Evolutionary conservation across 2,888 invertebrate genomes (phyloP).

Genomic region (Catocala sponsa): DNA sequence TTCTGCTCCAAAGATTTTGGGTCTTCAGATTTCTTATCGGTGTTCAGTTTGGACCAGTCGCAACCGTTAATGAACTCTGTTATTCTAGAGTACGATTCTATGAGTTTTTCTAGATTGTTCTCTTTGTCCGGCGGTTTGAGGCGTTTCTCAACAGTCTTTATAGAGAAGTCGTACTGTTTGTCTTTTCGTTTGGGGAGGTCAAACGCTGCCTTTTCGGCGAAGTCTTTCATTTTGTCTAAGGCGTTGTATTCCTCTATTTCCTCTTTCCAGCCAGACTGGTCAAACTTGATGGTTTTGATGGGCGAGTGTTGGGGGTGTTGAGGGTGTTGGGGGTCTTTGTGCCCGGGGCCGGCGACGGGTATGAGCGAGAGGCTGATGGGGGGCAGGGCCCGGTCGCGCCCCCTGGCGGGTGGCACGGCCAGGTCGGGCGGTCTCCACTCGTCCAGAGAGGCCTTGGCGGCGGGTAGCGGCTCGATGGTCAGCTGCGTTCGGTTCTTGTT

Average conservation of each 20-base stretch:
- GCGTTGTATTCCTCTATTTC: conserved; percentile 82
- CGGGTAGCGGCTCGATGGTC: conserved; percentile 81
- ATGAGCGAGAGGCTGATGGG: conserved; percentile 83
- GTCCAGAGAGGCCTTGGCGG: conserved; percentile 59
- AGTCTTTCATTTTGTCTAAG: conserved; percentile 85
- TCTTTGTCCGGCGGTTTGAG: conserved; percentile 68
- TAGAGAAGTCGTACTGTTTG: conserved; percentile 47
- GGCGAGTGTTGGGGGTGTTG: conserved; percentile 71
- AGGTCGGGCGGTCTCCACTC: conserved; percentile 80
- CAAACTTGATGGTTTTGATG: conserved; percentile 71
- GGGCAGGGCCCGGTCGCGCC: conserved; percentile 74
- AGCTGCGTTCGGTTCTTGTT: conserved; percentile 85
- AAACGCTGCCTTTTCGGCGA: conserved; percentile 83
- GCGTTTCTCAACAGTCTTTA: conserved; percentile 63
- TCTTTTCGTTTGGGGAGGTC: conserved; percentile 79
- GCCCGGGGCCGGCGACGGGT: conserved; percentile 71
- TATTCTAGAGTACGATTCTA: conserved; percentile 83
- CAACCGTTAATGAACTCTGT: conserved; percentile 84
- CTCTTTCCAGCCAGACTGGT: conserved; percentile 72
- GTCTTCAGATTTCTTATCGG: conserved; percentile 70
- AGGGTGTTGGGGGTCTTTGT: conserved; percentile 65
- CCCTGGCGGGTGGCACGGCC: conserved; percentile 71
- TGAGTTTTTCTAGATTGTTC: conserved; percentile 77
- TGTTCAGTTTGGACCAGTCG: conserved; percentile 78
- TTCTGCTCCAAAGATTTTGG: conserved; percentile 77